A percentile compares a stretch with the other conserved stretches of the same genome.
Evolutionary conservation across 2,888 invertebrate species (phyloP).

Genomic region (Myopa tessellatipennis): DNA sequence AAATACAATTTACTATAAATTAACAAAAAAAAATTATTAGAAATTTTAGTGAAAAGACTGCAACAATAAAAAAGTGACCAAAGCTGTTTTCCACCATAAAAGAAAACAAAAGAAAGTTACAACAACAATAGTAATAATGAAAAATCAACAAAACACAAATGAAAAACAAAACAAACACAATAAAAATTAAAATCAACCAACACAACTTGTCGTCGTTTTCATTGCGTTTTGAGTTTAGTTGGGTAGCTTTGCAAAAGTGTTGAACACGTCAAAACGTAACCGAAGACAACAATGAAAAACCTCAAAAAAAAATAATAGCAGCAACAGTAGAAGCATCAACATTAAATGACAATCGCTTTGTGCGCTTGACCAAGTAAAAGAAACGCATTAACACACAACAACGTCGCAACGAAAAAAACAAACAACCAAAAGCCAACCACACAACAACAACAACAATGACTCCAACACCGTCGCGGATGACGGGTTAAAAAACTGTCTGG

Average conservation of each 20-base stretch:
- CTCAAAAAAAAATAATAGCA: background rate
- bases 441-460: background rate
- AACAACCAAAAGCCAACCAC: no score
- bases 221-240: background rate
- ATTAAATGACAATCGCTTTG: slow-evolving; percentile 8
- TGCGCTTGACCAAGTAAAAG: slow-evolving; percentile 18
- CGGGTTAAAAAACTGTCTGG: slow-evolving; percentile 13
- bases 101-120: slow-evolving; percentile 5
- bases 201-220: background rate
- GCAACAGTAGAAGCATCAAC: background rate
- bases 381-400: background rate
- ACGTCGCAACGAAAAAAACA: no score
- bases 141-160: no score
- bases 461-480: background rate
- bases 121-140: background rate
- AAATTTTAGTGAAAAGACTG: background rate
- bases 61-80: background rate
- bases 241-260: background rate
- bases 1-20: background rate
- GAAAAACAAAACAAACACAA: no score
- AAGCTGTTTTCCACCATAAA: background rate
- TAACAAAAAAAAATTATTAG: background rate
- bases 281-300: background rate
- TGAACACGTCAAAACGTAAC: background rate
- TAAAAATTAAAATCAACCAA: background rate